A percentile compares a stretch with the other conserved stretches of the same genome.
Conservation (phyloP, 2,113 vertebrate genomes). For the Murina feae region DNA sequence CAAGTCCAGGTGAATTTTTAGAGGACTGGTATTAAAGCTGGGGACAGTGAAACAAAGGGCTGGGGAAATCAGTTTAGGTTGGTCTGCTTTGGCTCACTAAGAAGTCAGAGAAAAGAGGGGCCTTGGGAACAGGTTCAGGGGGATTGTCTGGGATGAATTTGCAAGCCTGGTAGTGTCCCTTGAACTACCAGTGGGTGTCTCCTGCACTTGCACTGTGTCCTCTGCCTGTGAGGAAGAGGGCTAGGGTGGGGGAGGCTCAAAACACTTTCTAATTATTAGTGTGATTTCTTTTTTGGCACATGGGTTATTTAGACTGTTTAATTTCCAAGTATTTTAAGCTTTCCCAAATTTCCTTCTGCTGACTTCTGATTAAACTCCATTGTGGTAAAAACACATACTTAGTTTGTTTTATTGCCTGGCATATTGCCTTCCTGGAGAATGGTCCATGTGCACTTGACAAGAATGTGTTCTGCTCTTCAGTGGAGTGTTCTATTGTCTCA, state of each 20-base stretch:
- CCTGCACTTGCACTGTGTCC: neutral
- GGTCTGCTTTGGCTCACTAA: too few species aligned
- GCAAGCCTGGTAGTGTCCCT: neutral
- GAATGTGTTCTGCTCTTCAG: neutral
- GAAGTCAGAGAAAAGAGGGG: too few species aligned
- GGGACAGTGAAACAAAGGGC: too few species aligned
- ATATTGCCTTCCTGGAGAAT: neutral
- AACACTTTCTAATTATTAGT: neutral
- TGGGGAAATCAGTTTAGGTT: too few species aligned
- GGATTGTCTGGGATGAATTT: too few species aligned
- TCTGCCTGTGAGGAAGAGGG: too few species aligned
- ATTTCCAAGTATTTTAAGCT: neutral
- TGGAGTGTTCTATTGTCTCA: neutral
- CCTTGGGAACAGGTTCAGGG: too few species aligned
- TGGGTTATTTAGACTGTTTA: neutral
- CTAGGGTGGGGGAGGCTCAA: neutral
- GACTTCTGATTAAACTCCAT: neutral
- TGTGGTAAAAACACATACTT: neutral
- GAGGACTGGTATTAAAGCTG: too few species aligned
- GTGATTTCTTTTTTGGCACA: neutral
- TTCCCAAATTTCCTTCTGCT: neutral
- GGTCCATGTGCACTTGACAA: neutral
- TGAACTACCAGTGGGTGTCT: neutral
- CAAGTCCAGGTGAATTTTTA: too few species aligned
- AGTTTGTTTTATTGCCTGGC: neutral